A percentile compares a stretch with the other conserved stretches of the same genome.
phyloP scores from a whole-genome alignment of 2,113 vertebrate species.

The Candoia aspera region DNA sequence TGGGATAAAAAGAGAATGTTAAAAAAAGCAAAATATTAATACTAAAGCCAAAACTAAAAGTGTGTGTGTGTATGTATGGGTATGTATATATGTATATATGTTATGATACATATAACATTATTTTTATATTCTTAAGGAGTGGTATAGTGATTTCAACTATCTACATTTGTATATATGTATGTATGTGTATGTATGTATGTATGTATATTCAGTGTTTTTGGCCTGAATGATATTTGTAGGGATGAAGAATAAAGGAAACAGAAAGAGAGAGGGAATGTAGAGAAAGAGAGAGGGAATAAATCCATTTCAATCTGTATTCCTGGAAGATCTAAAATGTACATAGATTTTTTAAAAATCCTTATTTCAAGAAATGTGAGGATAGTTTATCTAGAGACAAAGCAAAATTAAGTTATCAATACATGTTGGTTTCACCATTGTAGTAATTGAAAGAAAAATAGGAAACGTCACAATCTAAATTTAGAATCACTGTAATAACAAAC shows the following conservation, averaged over 20 bases:
- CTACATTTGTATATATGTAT: too few species aligned
- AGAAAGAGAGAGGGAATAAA: neutral
- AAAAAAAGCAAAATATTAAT: neutral
- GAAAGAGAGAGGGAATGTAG: neutral
- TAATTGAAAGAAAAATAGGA: neutral
- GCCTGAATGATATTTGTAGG: neutral
- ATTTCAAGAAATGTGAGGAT: neutral
- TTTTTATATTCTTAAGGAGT: neutral
- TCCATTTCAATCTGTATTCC: neutral
- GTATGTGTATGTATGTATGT: too few species aligned
- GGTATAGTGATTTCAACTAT: neutral
- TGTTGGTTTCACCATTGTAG: conserved; percentile 10
- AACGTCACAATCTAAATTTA: conserved; percentile 13
- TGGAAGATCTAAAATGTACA: neutral
- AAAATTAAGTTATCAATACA: conserved; percentile 28
- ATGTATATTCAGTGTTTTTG: neutral
- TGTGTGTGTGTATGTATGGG: neutral
- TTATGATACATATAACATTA: neutral
- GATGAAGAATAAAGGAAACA: neutral
- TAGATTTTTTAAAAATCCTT: neutral
- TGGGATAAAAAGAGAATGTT: neutral
- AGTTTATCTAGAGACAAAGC: neutral
- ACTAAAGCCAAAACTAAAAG: neutral
- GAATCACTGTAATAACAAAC: conserved; percentile 5
- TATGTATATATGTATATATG: neutral